A percentile compares a stretch with the other conserved stretches of the same genome.
Conservation (phyloP, 2,113 vertebrate genomes). For the Nanorana parkeri region DNA sequence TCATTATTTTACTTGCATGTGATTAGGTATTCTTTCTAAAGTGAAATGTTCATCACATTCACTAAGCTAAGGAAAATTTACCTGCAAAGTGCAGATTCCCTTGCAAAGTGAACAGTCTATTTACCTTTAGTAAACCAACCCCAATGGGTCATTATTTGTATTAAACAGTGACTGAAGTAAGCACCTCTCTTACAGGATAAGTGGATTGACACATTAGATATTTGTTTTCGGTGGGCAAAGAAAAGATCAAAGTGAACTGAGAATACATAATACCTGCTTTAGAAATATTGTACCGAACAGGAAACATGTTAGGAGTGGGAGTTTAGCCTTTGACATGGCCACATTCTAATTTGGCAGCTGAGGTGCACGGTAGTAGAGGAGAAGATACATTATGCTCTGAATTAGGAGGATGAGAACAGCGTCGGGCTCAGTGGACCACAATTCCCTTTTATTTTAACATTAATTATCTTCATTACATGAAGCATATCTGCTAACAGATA, state of each 20-base stretch:
- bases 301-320: background rate
- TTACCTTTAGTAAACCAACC: too few relatives aligned
- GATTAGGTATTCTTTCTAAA: too few relatives aligned
- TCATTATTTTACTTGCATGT: too few relatives aligned
- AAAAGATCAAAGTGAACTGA: background rate
- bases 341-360: background rate
- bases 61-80: too few relatives aligned
- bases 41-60: too few relatives aligned
- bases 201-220: background rate
- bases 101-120: too few relatives aligned
- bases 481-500: background rate
- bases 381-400: background rate
- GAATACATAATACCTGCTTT: background rate
- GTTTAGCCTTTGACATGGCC: background rate
- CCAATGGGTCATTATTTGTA: too few relatives aligned
- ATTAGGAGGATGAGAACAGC: background rate
- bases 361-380: background rate
- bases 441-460: slow-evolving; percentile 13
- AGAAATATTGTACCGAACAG: background rate
- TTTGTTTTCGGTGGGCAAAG: background rate
- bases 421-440: slow-evolving; percentile 5
- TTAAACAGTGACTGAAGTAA: too few relatives aligned
- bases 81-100: too few relatives aligned
- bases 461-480: slow-evolving; percentile 28
- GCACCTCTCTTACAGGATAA: too few relatives aligned